Evolutionary conservation across 1,140 invertebrate genomes (phyloP), one percentile per base, ranked within the genome.

Genomic region (Brachionus sp.): DNA sequence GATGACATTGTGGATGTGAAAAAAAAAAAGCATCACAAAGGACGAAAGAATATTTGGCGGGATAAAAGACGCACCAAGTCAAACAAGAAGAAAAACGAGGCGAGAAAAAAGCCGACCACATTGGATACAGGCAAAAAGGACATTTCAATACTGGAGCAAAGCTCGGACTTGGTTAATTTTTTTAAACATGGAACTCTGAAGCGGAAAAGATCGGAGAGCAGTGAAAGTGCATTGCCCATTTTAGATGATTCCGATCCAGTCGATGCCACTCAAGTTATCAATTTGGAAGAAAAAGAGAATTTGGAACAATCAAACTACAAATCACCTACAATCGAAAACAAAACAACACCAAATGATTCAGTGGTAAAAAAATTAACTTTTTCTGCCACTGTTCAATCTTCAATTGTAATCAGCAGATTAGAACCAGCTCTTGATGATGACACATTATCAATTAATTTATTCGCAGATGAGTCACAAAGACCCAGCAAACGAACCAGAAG

Each of bases 181-280:
- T 70, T 70, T 6, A 70, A 70, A 16, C 37, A 37, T 37, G 66
- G 66, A 66, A 66, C 64, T 37, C 23, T 66, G 33, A 70, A 70
- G 37, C 13, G 66, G 7, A 70, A 70, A 42, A 13, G 66, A 39
- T 39, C 66, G 16, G n/a, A 33, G 2, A 66, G 64, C n/a, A 9
- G 5, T n/a, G 10, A 10, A 0, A 66, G n/a, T 66, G 64, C 6
- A 12, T 66, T 66, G 64, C 64, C 64, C 5, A 66, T 12, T 66
- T 66, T 66, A 25, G 10, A 33, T 9, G 64, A 33, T 12, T 29
- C 33, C 5, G 64, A 66, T 13, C 12, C 33, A 7, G n/a, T 1
- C 0, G 33, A 33, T 6, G 13, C n/a, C 4, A 39, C 6, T n/a
- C 13, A 37, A n/a, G 35, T 39, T 33, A 33, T 25, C 29, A 3